Evolutionary conservation across 2,113 vertebrate species (phyloP).

Genomic region (Lagopus muta): DNA sequence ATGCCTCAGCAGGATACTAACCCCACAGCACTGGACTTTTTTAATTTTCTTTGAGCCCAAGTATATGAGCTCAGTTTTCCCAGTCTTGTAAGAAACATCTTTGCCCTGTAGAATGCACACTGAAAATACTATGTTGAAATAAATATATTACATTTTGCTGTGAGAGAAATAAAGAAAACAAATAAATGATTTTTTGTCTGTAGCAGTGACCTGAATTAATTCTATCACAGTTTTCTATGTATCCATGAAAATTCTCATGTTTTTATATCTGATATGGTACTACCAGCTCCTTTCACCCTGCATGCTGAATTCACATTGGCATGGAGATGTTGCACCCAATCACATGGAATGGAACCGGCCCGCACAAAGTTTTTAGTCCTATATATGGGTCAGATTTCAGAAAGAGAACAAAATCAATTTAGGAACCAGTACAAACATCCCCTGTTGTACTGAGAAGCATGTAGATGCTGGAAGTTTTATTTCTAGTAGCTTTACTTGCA

Average conservation of each 20-base stretch:
- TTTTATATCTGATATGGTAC: not conserved
- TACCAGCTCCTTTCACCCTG: not conserved
- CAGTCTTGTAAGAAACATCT: slow-evolving; percentile 15
- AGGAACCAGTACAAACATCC: not conserved
- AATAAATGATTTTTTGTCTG: not conserved
- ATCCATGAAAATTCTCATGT: not conserved
- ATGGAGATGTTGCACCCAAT: not conserved
- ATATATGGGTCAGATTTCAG: not conserved
- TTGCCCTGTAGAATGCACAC: not conserved
- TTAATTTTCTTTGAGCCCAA: slow-evolving; percentile 34
- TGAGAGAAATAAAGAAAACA: not conserved
- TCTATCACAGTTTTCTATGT: not conserved
- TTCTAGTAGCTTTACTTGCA: not conserved
- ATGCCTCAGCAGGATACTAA: slow-evolving; percentile 21
- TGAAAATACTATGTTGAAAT: not conserved
- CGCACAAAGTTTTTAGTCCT: not conserved
- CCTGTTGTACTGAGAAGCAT: not conserved
- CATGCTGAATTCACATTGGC: not conserved
- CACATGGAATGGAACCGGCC: not conserved
- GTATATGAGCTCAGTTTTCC: slow-evolving; percentile 2
- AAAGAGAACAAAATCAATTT: not conserved
- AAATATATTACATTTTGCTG: not conserved
- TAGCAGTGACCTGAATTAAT: not conserved
- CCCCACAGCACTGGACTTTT: not conserved
- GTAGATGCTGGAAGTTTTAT: not conserved